Evolutionary conservation across 2,888 invertebrate species (phyloP).

Genomic region (Agriotes lineatus): DNA sequence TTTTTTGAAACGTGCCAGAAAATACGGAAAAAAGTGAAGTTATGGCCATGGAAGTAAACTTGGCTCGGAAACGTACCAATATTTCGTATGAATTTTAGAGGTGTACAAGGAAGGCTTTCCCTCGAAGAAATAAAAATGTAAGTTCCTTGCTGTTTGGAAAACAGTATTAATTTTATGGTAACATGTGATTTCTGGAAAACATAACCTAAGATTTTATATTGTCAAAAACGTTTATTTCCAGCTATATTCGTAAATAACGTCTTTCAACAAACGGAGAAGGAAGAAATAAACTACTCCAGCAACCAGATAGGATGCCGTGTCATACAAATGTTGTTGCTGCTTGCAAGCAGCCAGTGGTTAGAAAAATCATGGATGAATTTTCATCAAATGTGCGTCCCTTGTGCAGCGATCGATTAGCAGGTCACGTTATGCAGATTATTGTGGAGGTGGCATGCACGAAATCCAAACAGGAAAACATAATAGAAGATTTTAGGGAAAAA

Average conservation of each 20-base stretch:
- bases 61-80: slow-evolving; percentile 80
- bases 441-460: slow-evolving; percentile 70
- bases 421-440: slow-evolving; percentile 83
- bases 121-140: slow-evolving; percentile 79
- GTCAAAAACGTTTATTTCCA: slow-evolving; percentile 64
- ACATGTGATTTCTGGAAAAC: too few relatives aligned
- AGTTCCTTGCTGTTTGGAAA: too few relatives aligned
- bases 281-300: slow-evolving; percentile 79
- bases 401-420: slow-evolving; percentile 82
- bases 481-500: slow-evolving; percentile 60
- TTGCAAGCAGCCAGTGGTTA: slow-evolving; percentile 73
- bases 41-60: slow-evolving; percentile 79
- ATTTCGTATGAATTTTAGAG: slow-evolving; percentile 82
- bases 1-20: slow-evolving; percentile 79
- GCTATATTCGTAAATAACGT: slow-evolving; percentile 81
- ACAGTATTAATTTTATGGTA: too few relatives aligned
- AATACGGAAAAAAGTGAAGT: slow-evolving; percentile 80
- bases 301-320: slow-evolving; percentile 87
- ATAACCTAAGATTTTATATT: not conserved
- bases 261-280: slow-evolving; percentile 76
- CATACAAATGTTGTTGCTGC: slow-evolving; percentile 80
- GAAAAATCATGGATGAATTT: slow-evolving; percentile 74
- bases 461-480: slow-evolving; percentile 61
- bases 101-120: slow-evolving; percentile 77
- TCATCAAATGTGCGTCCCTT: slow-evolving; percentile 76